Evolutionary conservation across 2,888 invertebrate species (phyloP).

Genomic region (Caenorhabditis sinica): DNA sequence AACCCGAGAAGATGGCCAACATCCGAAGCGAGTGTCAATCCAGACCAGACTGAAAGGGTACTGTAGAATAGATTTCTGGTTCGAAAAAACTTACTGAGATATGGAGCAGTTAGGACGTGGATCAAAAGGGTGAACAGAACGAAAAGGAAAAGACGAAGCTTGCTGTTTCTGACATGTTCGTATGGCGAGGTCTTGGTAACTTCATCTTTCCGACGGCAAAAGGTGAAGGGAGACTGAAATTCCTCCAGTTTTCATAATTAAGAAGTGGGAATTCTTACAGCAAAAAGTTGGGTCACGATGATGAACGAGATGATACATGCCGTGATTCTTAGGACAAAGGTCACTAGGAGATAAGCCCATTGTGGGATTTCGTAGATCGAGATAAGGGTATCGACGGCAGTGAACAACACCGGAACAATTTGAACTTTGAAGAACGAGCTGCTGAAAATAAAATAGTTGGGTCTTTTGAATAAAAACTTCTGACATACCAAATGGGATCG

Average conservation of each 20-base stretch:
- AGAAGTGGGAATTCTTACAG: constrained; percentile 35
- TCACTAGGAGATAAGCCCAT: constrained; percentile 39
- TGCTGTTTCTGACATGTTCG: constrained; percentile 61
- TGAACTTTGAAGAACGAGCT: constrained; percentile 57
- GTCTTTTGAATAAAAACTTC: not conserved
- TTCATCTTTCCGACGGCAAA: constrained; percentile 61
- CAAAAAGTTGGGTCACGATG: constrained; percentile 60
- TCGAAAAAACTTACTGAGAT: constrained; percentile 53
- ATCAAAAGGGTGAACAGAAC: constrained; percentile 49
- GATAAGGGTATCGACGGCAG: constrained; percentile 64
- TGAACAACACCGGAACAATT: constrained; percentile 59
- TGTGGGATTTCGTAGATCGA: constrained; percentile 49
- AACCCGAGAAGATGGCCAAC: constrained; percentile 43
- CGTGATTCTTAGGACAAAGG: constrained; percentile 44
- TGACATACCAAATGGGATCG: constrained; percentile 61
- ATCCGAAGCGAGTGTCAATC: constrained; percentile 45
- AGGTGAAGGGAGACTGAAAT: constrained; percentile 60
- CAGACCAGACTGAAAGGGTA: constrained; percentile 62
- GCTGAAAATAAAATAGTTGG: constrained; percentile 16
- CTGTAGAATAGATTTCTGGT: not conserved
- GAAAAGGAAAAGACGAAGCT: constrained; percentile 56
- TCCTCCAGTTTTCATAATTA: not conserved
- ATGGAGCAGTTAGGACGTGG: constrained; percentile 50
- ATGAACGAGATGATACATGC: constrained; percentile 54
- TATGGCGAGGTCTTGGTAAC: constrained; percentile 59